Base-by-base conservation (phyloP, 2,113 vertebrate genomes). In the Pelecanus crispus region DNA sequence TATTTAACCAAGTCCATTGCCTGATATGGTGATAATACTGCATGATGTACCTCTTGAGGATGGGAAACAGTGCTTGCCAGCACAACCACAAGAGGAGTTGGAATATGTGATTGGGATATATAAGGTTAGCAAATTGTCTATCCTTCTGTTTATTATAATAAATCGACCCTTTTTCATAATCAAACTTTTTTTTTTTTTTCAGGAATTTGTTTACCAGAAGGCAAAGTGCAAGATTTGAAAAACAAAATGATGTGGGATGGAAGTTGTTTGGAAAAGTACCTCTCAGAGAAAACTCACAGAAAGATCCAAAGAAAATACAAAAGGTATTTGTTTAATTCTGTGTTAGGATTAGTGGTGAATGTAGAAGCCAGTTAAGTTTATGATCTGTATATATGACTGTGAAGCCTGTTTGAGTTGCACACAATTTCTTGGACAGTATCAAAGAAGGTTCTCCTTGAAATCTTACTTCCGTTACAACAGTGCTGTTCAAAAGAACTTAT, bases 151-250 rank as follows among this genome's bases (percentile, higher is more conserved):
- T 56, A 11, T 65, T 89, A 11, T 56, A 61, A 74, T 52, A 45
- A 72, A 58, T 73, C 6, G 65, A n/a, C 7, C 2, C 1, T 67
- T 90, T 74, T 87, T 62, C 25, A 74, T 89, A 65, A 85, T 75
- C 3, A 49, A 45, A 15, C 8, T 29, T 47, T 49, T 44, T 47
- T 85, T 74, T 91, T 94, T 91, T 95, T 10, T 96, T n/a, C n/a
- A 99, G 99, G 98, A 99, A 97, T 97, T 98, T 99, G 95, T 99
- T 99, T 98, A 97, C 98, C 96, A 98, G 98, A 96, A 99, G 98
- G 95, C 99, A 98, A 97, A 99, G 98, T 94, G 92, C 97, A 92
- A 97, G 95, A 95, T 95, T 97, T 59, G 97, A 97, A 90, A 98
- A 98, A 81, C 98, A 98, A 73, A 98, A 87, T 92, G 98, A 99